Conservation (phyloP, 2,797 vertebrate species). For the Florisuga fusca region DNA sequence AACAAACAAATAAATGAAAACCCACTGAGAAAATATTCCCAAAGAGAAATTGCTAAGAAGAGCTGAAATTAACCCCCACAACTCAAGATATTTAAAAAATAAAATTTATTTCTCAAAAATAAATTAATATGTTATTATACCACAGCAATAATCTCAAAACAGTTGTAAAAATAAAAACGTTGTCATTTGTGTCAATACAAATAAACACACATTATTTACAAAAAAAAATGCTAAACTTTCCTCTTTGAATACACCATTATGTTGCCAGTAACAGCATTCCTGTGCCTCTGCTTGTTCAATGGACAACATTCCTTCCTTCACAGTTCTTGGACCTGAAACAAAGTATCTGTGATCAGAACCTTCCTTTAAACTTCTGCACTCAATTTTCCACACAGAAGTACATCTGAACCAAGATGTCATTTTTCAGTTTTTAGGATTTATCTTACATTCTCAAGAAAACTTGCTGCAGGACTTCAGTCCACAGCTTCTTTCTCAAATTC, state of each 20-base stretch:
- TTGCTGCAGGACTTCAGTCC: neutral
- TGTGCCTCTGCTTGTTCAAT: neutral
- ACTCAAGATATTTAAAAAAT: constrained; percentile 24
- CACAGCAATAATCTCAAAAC: constrained; percentile 40
- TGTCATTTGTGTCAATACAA: constrained; percentile 14
- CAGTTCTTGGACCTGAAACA: constrained; percentile 73
- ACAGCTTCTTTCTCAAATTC: neutral
- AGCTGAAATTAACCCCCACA: constrained; percentile 5
- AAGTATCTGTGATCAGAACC: neutral
- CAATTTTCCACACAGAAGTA: neutral
- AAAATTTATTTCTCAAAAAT: constrained; percentile 50
- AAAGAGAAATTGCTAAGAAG: neutral
- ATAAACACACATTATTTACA: constrained; percentile 41
- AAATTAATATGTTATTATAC: constrained; percentile 53
- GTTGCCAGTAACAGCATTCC: constrained; percentile 29
- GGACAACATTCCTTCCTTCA: constrained; percentile 51
- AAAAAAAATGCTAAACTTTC: neutral
- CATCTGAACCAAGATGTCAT: neutral
- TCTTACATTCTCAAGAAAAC: neutral
- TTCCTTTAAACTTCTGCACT: neutral
- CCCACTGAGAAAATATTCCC: neutral
- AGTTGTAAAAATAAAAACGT: constrained; percentile 1
- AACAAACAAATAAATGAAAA: neutral
- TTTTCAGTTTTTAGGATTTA: neutral
- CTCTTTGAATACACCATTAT: neutral